Evolutionary conservation across 2,797 vertebrate genomes (phyloP).

Genomic region (Vespertilio murinus): DNA sequence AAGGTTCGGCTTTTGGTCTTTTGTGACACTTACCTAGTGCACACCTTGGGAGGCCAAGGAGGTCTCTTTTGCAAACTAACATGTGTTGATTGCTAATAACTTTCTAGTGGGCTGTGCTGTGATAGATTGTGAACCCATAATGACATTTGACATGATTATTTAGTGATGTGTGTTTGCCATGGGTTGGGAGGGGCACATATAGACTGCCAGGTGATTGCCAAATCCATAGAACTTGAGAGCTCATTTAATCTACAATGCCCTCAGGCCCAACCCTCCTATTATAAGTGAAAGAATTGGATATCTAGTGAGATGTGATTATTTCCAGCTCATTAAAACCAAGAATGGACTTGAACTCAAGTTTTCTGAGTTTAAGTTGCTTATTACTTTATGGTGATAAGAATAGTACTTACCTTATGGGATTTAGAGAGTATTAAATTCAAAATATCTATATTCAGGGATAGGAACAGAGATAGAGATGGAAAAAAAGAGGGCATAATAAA

Average conservation of each 20-base stretch:
- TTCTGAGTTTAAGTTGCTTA: slow-evolving; percentile 6
- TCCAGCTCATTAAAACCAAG: neutral
- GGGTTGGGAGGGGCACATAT: neutral
- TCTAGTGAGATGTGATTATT: neutral
- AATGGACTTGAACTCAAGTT: slow-evolving; percentile 6
- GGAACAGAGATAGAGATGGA: neutral
- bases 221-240: neutral
- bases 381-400: neutral
- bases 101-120: neutral
- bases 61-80: neutral
- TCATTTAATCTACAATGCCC: neutral
- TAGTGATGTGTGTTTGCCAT: neutral
- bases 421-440: neutral
- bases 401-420: neutral
- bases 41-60: neutral
- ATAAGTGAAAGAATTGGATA: neutral
- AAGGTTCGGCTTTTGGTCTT: neutral
- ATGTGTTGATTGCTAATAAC: neutral
- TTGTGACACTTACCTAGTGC: neutral
- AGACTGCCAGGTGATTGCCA: neutral
- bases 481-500: slow-evolving; percentile 15
- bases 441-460: neutral
- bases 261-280: neutral
- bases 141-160: neutral
- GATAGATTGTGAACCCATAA: neutral